These are phyloP conservation scores for Semotilus atromaculatus DNA, from an alignment of 2,797 vertebrate genomes.

Conservation along the genomic window DNA sequence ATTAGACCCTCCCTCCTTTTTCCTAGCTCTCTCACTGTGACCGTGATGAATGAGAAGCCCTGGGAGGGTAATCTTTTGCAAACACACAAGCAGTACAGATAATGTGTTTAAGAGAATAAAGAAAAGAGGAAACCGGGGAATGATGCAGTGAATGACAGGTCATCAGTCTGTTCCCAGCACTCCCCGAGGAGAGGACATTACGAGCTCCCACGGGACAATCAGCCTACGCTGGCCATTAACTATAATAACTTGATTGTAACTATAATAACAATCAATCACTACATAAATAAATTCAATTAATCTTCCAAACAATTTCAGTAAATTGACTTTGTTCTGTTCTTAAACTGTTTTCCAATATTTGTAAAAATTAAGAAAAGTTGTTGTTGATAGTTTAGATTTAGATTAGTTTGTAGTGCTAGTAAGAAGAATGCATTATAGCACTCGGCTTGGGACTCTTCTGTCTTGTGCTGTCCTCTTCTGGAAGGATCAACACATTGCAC, in stretches of 20 bases:
- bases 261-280: no score
- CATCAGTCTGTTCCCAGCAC: slow-evolving; percentile 37
- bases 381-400: no score
- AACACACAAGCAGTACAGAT: slow-evolving; percentile 39
- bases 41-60: neutral
- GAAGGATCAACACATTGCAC: neutral
- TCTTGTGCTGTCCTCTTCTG: slow-evolving; percentile 68
- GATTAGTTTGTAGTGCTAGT: slow-evolving; percentile 11
- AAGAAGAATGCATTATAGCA: neutral
- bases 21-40: slow-evolving; percentile 48
- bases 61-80: slow-evolving; percentile 59
- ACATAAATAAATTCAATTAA: neutral
- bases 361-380: neutral
- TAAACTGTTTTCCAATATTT: neutral
- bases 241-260: no score
- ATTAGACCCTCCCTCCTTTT: neutral
- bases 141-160: slow-evolving; percentile 31
- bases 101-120: slow-evolving; percentile 63
- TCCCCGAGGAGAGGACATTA: slow-evolving; percentile 38
- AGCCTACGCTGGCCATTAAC: neutral
- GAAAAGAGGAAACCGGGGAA: slow-evolving; percentile 19
- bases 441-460: slow-evolving; percentile 5
- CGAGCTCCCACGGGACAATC: slow-evolving; percentile 26
- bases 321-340: neutral
- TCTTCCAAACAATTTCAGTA: neutral